phyloP scores from a whole-genome alignment of 1,140 invertebrate genomes.

The Drosophila tropicalis region DNA sequence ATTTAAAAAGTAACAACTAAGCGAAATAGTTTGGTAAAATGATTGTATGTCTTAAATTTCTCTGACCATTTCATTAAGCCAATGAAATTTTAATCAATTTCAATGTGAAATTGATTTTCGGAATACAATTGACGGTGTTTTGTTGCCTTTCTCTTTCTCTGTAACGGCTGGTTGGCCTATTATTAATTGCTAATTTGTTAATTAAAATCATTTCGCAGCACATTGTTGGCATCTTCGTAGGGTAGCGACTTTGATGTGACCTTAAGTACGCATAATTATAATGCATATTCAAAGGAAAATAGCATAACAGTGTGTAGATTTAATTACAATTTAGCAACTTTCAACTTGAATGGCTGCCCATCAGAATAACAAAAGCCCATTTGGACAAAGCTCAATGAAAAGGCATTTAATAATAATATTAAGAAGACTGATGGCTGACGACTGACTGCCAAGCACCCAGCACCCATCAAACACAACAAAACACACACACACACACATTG shows the following conservation, averaged over 20 bases:
- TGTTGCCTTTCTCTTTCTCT: background rate
- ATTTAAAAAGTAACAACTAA: too few species aligned
- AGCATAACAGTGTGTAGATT: constrained; percentile 50
- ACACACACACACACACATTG: background rate
- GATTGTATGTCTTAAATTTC: too few species aligned
- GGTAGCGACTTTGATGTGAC: constrained; percentile 67
- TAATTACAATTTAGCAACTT: constrained; percentile 76
- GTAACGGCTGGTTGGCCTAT: constrained; percentile 41
- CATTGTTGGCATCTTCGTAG: constrained; percentile 35
- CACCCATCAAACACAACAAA: too few species aligned
- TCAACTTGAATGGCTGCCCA: constrained; percentile 74
- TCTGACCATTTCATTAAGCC: too few species aligned
- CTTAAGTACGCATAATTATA: constrained; percentile 64
- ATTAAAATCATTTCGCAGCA: constrained; percentile 61
- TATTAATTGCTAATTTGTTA: constrained; percentile 64
- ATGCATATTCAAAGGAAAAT: constrained; percentile 51
- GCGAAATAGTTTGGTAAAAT: too few species aligned
- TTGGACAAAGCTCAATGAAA: constrained; percentile 42
- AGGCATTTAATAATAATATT: constrained; percentile 71
- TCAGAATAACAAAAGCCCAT: constrained; percentile 50
- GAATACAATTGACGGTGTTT: background rate
- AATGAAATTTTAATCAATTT: background rate
- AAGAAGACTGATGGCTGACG: constrained; percentile 48
- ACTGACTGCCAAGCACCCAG: constrained; percentile 5
- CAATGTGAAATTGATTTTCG: background rate